phyloP scores from a whole-genome alignment of 2,113 vertebrate species.

The Recurvirostra avosetta region DNA sequence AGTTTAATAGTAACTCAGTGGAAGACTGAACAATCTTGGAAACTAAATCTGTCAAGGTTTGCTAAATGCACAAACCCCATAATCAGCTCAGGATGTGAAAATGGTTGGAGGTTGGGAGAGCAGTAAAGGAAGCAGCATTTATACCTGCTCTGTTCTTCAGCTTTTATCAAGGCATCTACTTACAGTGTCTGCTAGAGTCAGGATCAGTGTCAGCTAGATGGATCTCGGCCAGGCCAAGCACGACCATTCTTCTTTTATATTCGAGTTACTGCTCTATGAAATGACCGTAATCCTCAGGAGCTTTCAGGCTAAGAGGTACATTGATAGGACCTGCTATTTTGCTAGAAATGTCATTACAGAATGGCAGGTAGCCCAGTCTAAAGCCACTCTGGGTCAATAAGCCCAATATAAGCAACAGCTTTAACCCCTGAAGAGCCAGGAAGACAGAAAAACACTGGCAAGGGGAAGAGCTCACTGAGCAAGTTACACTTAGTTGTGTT shows the following conservation, averaged over 20 bases:
- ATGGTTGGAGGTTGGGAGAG: not conserved
- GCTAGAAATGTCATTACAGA: not conserved
- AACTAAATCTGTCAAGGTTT: not conserved
- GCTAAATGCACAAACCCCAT: not conserved
- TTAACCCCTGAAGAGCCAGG: not conserved
- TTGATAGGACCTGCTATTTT: not conserved
- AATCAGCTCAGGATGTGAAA: not conserved
- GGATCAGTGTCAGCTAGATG: not conserved
- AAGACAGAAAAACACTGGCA: not conserved
- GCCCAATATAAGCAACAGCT: not conserved
- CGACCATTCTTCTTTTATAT: not conserved
- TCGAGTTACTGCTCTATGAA: not conserved
- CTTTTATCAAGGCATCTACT: not conserved
- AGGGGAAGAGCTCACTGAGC: not conserved
- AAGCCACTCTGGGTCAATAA: not conserved
- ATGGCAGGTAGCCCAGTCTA: not conserved
- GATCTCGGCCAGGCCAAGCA: not conserved
- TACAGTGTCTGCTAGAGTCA: not conserved
- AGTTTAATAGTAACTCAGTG: not conserved
- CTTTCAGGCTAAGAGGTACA: not conserved
- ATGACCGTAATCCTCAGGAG: not conserved
- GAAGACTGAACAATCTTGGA: not conserved
- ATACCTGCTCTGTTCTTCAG: not conserved
- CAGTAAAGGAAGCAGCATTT: not conserved
- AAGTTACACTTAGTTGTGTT: not conserved